A percentile compares a stretch with the other conserved stretches of the same genome.
phyloP scores from a whole-genome alignment of 2,797 vertebrate genomes.

The Odontamblyopus lacepedii region DNA sequence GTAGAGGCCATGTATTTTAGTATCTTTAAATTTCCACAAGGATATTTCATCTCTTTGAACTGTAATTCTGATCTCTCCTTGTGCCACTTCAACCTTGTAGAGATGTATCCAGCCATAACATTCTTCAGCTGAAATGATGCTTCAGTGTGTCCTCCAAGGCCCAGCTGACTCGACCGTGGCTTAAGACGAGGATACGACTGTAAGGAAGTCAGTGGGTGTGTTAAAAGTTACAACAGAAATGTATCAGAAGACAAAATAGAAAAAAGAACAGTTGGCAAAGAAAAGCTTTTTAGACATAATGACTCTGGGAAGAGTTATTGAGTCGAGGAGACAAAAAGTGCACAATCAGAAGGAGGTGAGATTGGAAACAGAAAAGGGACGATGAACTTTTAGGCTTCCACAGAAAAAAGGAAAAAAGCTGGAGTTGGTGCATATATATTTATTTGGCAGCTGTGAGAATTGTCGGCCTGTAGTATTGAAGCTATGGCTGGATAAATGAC shows the following conservation, averaged over 20 bases:
- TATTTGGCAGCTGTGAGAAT: conserved; percentile 13
- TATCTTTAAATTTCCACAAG: too few relatives aligned
- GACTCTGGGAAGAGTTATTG: conserved; percentile 10
- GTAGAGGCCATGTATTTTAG: too few relatives aligned
- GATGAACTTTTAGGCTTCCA: conserved; percentile 19
- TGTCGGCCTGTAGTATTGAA: not conserved
- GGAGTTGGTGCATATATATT: conserved; percentile 14
- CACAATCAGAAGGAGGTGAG: not conserved
- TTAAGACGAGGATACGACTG: conserved; percentile 8
- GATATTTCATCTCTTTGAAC: conserved; percentile 39
- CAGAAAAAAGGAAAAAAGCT: conserved; percentile 2
- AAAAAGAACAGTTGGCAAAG: conserved; percentile 6
- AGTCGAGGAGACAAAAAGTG: conserved; percentile 16
- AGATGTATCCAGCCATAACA: not conserved
- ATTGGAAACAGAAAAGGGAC: conserved; percentile 5
- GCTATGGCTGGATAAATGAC: conserved; percentile 11
- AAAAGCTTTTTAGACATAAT: conserved; percentile 14
- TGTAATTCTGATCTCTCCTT: conserved; percentile 14
- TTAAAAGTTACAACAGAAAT: not conserved
- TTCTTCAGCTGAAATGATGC: not conserved
- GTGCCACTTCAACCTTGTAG: not conserved
- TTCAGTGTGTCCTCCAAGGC: too few relatives aligned
- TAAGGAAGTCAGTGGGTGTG: conserved; percentile 8
- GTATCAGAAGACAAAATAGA: not conserved
- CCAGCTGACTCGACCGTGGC: conserved; percentile 27